Base-by-base conservation (phyloP, 2,888 invertebrate genomes). In the Pristionchus exspectatus region DNA sequence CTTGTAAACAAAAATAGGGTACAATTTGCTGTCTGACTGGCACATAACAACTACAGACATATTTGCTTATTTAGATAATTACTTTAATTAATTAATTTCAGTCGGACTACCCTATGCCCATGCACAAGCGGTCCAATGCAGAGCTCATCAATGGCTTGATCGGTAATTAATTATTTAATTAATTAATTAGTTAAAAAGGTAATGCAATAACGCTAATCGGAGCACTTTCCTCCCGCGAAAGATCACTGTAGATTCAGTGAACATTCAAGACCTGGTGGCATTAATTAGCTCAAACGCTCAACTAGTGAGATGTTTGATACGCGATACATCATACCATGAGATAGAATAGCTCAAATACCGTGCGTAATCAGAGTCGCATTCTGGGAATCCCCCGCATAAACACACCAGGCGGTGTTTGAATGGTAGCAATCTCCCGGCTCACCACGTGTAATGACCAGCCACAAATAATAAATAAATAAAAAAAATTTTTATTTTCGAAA, bases 71-170 rank as follows among this genome's bases (percentile, higher is more conserved):
- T 72, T 44, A 77, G 2, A 24, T 24, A 77, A 38, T 24, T 44
- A 81, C n/a, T 81, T 27, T 27, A 50, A 33, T 9, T 12, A 33
- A 16, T 27, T 9, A n/a, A 69, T 87, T 86, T 30, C 74, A 90
- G 87, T 24, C 69, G 69, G 91, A 90, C 88, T 91, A 89, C 91
- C 90, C 90, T 91, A 91, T 85, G 89, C 92, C 90, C 66, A 92
- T 91, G 85, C 92, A 91, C 88, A 93, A 94, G 90, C 91, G 93
- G 50, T 91, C 92, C 69, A 94, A 94, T 89, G 94, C 94, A 72
- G 94, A 94, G 89, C 92, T 94, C 63, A 94, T 94, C 91, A 94
- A 94, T 90, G 94, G 94, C 24, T 92, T 94, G 59, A 94, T 94
- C 89, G 94, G 89, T 89, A 9, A 88, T 16, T 54, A 33, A 27